Percentiles rank a stretch among this genome's conserved stretches.
These are phyloP conservation scores for Leptinotarsa juncta DNA, from an alignment of 2,888 invertebrate genomes.

Conservation along the genomic window DNA sequence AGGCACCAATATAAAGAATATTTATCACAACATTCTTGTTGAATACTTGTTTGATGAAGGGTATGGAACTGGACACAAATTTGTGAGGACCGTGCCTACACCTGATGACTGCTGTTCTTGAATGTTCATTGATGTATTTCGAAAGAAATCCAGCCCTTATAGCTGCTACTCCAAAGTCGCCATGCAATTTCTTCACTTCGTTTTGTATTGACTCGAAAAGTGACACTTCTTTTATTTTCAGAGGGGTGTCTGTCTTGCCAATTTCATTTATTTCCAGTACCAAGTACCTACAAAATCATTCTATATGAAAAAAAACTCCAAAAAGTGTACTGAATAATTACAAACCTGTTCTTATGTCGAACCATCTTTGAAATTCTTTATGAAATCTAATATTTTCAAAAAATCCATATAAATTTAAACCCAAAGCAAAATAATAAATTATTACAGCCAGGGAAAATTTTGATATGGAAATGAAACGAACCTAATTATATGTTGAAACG, in stretches of 20 bases:
- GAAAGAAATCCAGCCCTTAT: slow-evolving; percentile 78
- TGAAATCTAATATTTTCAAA: too few relatives aligned
- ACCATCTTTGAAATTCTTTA: too few relatives aligned
- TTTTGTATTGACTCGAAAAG: slow-evolving; percentile 71
- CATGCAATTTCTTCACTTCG: slow-evolving; percentile 77
- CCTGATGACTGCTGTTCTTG: slow-evolving; percentile 79
- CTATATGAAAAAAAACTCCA: too few relatives aligned
- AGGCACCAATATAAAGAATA: slow-evolving; percentile 81
- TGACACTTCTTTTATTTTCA: slow-evolving; percentile 68
- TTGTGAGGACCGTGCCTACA: slow-evolving; percentile 81
- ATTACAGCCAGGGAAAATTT: too few relatives aligned
- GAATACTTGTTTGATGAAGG: slow-evolving; percentile 76
- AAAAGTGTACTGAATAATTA: too few relatives aligned
- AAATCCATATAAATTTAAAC: too few relatives aligned
- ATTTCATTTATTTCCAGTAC: slow-evolving; percentile 73
- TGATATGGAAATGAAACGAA: too few relatives aligned
- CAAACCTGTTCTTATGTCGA: too few relatives aligned
- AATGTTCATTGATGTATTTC: slow-evolving; percentile 83
- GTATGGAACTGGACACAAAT: slow-evolving; percentile 76
- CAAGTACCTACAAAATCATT: slow-evolving; percentile 71
- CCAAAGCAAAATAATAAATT: too few relatives aligned
- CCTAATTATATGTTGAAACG: too few relatives aligned
- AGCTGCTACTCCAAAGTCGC: slow-evolving; percentile 81
- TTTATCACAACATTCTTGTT: slow-evolving; percentile 72
- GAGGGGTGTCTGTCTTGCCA: slow-evolving; percentile 65